phyloP scores from a whole-genome alignment of 2,888 invertebrate genomes.

The Heliconius aoede region DNA sequence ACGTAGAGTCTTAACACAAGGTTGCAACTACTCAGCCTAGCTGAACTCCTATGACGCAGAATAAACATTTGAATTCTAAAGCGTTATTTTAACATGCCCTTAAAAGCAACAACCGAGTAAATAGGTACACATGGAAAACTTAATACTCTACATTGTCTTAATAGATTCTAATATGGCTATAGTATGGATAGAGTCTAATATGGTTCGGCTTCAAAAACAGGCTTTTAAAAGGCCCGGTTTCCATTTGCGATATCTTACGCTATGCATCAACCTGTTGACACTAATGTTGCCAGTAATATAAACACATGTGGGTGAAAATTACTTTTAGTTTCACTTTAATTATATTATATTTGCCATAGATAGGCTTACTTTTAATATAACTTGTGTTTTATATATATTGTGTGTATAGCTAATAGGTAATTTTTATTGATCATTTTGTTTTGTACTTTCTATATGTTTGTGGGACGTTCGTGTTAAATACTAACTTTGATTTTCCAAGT shows the following conservation, averaged over 20 bases:
- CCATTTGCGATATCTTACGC: slow-evolving; percentile 36
- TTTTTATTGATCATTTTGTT: no score
- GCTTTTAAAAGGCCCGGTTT: slow-evolving; percentile 34
- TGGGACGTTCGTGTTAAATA: no score
- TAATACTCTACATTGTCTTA: slow-evolving; percentile 7
- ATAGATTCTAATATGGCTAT: slow-evolving; percentile 18
- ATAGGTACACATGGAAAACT: neutral
- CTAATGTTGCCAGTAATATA: slow-evolving; percentile 9
- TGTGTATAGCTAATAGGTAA: no score
- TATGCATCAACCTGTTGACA: slow-evolving; percentile 20
- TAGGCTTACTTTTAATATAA: neutral
- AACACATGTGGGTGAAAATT: neutral
- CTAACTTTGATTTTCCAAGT: no score
- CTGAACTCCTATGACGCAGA: no score
- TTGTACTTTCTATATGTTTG: no score
- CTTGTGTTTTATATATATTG: no score
- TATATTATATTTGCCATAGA: neutral
- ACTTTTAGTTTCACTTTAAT: neutral
- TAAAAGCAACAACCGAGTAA: neutral
- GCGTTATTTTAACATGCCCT: slow-evolving; percentile 14
- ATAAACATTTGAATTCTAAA: neutral
- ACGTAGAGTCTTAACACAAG: no score
- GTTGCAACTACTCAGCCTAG: no score
- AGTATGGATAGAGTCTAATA: no score
- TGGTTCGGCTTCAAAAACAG: slow-evolving; percentile 28